Evolutionary conservation across 2,888 invertebrate species (phyloP).

Genomic region (Agonopterix heracliana): DNA sequence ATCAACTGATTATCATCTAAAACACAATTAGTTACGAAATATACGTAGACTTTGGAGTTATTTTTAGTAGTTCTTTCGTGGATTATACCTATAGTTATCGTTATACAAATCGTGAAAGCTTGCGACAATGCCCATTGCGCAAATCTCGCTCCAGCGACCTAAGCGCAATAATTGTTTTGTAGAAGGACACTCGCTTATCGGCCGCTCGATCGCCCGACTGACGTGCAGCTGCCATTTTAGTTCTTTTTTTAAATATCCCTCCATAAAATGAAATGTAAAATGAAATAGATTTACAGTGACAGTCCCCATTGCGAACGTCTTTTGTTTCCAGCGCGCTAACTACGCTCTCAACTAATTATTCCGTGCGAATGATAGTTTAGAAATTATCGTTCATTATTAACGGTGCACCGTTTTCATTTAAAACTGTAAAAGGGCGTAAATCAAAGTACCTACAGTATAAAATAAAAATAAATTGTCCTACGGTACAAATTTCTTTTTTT

Average conservation of each 20-base stretch:
- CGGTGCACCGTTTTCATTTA: too few relatives aligned
- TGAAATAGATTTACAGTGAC: constrained; percentile 25
- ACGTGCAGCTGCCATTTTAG: constrained; percentile 61
- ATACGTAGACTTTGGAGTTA: too few relatives aligned
- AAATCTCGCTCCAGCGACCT: constrained; percentile 43
- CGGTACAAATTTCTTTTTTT: constrained; percentile 7
- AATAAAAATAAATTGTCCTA: too few relatives aligned
- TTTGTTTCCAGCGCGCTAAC: neutral
- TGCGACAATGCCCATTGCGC: constrained; percentile 46
- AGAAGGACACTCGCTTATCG: constrained; percentile 65
- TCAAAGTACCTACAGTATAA: too few relatives aligned
- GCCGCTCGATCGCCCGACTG: constrained; percentile 42
- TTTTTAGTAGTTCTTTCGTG: constrained; percentile 15
- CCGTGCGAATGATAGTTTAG: too few relatives aligned
- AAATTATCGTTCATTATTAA: too few relatives aligned
- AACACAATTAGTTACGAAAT: neutral
- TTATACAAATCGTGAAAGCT: constrained; percentile 40
- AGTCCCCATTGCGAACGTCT: neutral
- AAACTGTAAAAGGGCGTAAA: too few relatives aligned
- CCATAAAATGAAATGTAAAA: constrained; percentile 29
- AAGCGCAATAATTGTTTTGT: constrained; percentile 66
- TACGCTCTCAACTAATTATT: too few relatives aligned
- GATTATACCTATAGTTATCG: constrained; percentile 32
- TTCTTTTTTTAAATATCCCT: constrained; percentile 39
- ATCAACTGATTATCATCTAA: constrained; percentile 7